Base-by-base conservation (phyloP, 2,888 invertebrate species). In the Cerastoderma edule region DNA sequence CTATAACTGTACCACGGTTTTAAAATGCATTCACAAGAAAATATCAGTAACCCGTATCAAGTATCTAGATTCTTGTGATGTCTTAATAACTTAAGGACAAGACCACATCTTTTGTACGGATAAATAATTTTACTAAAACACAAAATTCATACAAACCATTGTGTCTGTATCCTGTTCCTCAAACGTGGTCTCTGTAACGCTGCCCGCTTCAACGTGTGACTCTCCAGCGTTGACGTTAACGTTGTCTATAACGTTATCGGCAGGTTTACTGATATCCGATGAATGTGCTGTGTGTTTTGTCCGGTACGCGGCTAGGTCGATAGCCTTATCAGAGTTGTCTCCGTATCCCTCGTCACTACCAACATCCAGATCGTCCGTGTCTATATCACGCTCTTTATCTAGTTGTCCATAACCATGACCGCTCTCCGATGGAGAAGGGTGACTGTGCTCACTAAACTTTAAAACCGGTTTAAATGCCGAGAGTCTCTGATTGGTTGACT, bases 401-500 rank as follows among this genome's bases (percentile, higher is more conserved):
- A 22, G 16, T 19, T 19, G 19, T 3, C 22, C 33, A 39, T 24
- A 48, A 10, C 54, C 67, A 39, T 27, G 35, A 44, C 22, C n/a
- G 32, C 53, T 32, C 8, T 60, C 72, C 6, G 56, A 33, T 32
- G 63, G 44, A 2, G 16, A 30, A 53, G 44, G 39, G 28, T 63
- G 39, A n/a, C 39, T 53, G n/a, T 30, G 67, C 6, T 64, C 64
- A 13, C 32, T 16, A 24, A 27, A 44, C 67, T 82, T 82, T 10
- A 67, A 57, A 56, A 82, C 78, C n/a, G 82, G 82, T 32, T 72
- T 66, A 44, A 82, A 82, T 0, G 82, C 82, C 6, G 82, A 82
- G 1, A 75, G 67, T 67, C 80, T 68, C 30, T 78, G 75, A n/a
- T 30, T 72, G 24, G 22, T 68, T n/a, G 72, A 35, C 27, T 60